phyloP scores from a whole-genome alignment of 2,797 vertebrate genomes.

The Miichthys miiuy region DNA sequence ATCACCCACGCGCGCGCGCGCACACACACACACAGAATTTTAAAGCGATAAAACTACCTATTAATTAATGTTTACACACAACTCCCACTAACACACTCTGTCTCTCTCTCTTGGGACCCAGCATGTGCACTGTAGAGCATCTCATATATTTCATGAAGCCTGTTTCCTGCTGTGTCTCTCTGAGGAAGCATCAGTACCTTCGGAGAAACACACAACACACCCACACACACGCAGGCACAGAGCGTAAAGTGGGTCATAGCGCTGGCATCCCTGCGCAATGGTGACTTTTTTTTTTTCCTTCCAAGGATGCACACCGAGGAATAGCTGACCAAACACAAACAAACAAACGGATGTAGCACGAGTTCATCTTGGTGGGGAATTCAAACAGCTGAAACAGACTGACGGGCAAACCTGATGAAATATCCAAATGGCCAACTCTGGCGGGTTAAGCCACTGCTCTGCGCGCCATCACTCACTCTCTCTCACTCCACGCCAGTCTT shows the following conservation, averaged over 20 bases:
- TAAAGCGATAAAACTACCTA: background rate
- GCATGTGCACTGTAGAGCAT: slow-evolving; percentile 3
- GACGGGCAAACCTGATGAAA: slow-evolving; percentile 26
- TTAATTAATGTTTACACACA: slow-evolving; percentile 22
- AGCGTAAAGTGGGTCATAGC: slow-evolving; percentile 67
- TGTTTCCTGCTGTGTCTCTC: slow-evolving; percentile 15
- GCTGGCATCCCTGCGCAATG: slow-evolving; percentile 45
- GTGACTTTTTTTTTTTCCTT: slow-evolving; percentile 1
- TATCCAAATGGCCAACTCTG: slow-evolving; percentile 45
- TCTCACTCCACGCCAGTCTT: slow-evolving; percentile 22
- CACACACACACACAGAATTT: slow-evolving; percentile 5
- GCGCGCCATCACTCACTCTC: slow-evolving; percentile 32
- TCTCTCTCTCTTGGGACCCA: background rate
- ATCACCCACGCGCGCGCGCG: background rate
- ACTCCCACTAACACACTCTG: background rate
- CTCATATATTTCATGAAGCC: slow-evolving; percentile 13
- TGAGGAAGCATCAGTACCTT: background rate
- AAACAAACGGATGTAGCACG: slow-evolving; percentile 6
- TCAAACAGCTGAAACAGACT: slow-evolving; percentile 36
- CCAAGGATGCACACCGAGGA: background rate
- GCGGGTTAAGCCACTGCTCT: slow-evolving; percentile 16
- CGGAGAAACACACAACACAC: slow-evolving; percentile 15
- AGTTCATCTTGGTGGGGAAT: slow-evolving; percentile 35
- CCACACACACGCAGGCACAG: slow-evolving; percentile 4
- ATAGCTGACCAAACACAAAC: slow-evolving; percentile 6